Percentiles rank a stretch among this genome's conserved stretches.
Conservation (phyloP, 2,113 vertebrate species). For the Onychorhynchus coronatus region DNA sequence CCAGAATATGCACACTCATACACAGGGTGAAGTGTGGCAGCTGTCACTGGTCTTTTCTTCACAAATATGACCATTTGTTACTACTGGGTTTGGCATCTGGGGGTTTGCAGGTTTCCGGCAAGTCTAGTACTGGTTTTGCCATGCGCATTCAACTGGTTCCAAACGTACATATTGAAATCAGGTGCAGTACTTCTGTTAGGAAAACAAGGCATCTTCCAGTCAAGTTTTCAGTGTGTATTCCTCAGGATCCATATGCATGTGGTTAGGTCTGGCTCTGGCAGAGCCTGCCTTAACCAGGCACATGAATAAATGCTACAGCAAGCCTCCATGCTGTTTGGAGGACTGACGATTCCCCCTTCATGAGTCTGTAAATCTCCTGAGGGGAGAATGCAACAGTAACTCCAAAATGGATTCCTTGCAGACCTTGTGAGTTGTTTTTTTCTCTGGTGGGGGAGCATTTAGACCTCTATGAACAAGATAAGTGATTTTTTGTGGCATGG, state of each 20-base stretch:
- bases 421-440: slow-evolving; percentile 7
- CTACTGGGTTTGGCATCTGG: background rate
- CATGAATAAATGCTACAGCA: background rate
- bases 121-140: background rate
- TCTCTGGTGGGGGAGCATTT: slow-evolving; percentile 33
- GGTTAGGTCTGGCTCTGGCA: background rate
- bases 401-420: slow-evolving; percentile 14
- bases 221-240: background rate
- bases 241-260: fast-evolving
- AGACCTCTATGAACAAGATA: slow-evolving; percentile 45
- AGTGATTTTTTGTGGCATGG: slow-evolving; percentile 43
- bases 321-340: background rate
- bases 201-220: background rate
- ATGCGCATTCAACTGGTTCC: fast-evolving
- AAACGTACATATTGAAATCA: fast-evolving
- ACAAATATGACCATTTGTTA: background rate
- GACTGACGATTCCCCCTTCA: background rate
- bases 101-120: background rate
- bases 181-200: background rate
- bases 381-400: background rate
- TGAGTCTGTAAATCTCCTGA: background rate
- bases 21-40: background rate
- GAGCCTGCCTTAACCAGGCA: background rate
- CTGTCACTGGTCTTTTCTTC: background rate
- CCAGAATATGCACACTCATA: background rate